phyloP scores from a whole-genome alignment of 2,797 vertebrate genomes.

The Aulostomus chinensis region DNA sequence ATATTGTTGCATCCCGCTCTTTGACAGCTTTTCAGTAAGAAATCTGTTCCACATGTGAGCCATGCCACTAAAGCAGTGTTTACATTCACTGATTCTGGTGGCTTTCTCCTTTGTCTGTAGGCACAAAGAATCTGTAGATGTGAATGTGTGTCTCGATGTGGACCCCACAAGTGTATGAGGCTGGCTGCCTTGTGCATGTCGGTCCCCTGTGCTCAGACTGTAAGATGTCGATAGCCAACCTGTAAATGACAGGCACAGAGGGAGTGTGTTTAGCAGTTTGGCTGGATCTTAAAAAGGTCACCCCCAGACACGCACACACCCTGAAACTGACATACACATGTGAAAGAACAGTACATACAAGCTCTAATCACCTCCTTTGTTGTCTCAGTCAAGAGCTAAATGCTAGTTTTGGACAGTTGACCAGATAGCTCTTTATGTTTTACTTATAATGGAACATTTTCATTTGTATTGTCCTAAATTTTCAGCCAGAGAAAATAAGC shows the following conservation, averaged over 20 bases:
- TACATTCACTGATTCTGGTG: slow-evolving; percentile 32
- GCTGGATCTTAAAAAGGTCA: slow-evolving; percentile 84
- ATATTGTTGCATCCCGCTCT: slow-evolving; percentile 21
- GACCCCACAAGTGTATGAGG: slow-evolving; percentile 28
- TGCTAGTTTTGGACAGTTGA: background rate
- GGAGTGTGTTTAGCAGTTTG: slow-evolving; percentile 82
- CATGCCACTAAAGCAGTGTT: slow-evolving; percentile 19
- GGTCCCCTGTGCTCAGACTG: slow-evolving; percentile 45
- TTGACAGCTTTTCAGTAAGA: slow-evolving; percentile 27
- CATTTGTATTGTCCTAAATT: no score
- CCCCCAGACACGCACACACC: slow-evolving; percentile 19
- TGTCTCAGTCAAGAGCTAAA: slow-evolving; percentile 2
- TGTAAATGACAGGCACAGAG: slow-evolving; percentile 85
- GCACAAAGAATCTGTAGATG: slow-evolving; percentile 5
- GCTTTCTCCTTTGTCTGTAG: slow-evolving; percentile 14
- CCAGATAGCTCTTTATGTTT: no score
- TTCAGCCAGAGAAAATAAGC: no score
- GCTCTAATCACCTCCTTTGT: slow-evolving; percentile 28
- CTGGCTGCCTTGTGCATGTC: slow-evolving; percentile 23
- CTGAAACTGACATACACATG: slow-evolving; percentile 9
- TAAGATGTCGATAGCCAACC: slow-evolving; percentile 78
- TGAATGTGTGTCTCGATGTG: slow-evolving; percentile 10
- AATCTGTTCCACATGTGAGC: slow-evolving; percentile 51
- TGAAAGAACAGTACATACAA: slow-evolving; percentile 19
- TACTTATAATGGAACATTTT: no score